phyloP scores from a whole-genome alignment of 2,888 invertebrate species.

The Tipula confusa region DNA sequence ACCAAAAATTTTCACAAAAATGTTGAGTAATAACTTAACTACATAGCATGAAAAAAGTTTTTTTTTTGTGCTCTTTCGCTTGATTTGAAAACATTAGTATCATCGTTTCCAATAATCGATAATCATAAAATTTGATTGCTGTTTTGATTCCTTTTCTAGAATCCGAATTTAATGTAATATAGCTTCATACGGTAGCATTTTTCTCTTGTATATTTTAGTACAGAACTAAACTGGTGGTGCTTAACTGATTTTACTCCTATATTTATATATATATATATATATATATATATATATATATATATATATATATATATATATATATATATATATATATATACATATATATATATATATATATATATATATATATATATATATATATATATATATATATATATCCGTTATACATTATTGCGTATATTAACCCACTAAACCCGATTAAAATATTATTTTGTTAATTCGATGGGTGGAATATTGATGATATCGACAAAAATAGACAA shows the following conservation, averaged over 20 bases:
- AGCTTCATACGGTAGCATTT: neutral
- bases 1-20: conserved; percentile 6
- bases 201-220: neutral
- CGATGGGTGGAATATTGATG: conserved; percentile 5
- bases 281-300: too few species aligned
- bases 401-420: neutral
- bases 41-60: neutral
- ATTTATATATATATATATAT: too few species aligned
- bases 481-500: neutral
- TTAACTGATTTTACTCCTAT: neutral
- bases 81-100: conserved; percentile 12
- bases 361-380: too few species aligned
- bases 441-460: conserved; percentile 12
- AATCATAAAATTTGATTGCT: conserved; percentile 20
- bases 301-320: too few species aligned
- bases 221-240: neutral
- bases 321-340: too few species aligned
- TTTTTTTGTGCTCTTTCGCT: neutral
- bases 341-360: too few species aligned
- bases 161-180: neutral
- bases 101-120: conserved; percentile 20
- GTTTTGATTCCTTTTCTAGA: neutral
- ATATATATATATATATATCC: too few species aligned
- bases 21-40: conserved; percentile 14
- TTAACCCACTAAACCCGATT: conserved; percentile 20